phyloP scores from a whole-genome alignment of 2,113 vertebrate species.

The Siniperca chuatsi region DNA sequence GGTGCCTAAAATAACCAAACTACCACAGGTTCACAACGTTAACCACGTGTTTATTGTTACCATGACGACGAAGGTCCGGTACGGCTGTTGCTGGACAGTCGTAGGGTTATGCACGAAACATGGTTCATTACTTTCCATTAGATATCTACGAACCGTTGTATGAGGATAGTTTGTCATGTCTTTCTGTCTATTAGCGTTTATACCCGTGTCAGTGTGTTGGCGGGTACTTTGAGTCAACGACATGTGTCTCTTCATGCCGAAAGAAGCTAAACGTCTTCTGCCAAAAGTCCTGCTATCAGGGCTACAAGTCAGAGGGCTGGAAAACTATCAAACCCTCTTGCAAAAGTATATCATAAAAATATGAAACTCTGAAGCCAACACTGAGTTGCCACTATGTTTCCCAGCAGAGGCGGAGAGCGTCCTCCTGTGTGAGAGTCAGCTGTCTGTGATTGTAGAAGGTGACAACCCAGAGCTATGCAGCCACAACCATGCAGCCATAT shows the following conservation, averaged over 20 bases:
- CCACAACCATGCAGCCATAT: constrained; percentile 35
- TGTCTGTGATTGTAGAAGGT: constrained; percentile 67
- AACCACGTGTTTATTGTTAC: too few species aligned
- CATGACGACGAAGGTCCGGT: too few species aligned
- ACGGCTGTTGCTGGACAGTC: too few species aligned
- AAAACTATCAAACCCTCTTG: constrained; percentile 2
- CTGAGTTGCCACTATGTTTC: constrained; percentile 24
- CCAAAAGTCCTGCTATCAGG: neutral
- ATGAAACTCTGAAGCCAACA: neutral
- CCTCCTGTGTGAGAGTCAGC: constrained; percentile 60
- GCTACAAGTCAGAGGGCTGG: neutral
- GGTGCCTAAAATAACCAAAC: neutral
- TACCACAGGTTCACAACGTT: too few species aligned
- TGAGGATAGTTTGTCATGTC: neutral
- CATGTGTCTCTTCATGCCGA: neutral
- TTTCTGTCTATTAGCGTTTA: neutral
- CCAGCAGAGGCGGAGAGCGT: neutral
- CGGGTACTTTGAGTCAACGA: neutral
- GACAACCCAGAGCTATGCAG: constrained; percentile 62
- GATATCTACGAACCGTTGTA: too few species aligned
- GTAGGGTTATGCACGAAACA: too few species aligned
- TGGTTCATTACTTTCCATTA: too few species aligned
- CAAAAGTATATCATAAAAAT: neutral
- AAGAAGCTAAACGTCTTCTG: neutral
- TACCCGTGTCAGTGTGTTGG: constrained; percentile 29